Base-by-base conservation (phyloP, 2,797 vertebrate genomes). In the Oreortyx pictus region DNA sequence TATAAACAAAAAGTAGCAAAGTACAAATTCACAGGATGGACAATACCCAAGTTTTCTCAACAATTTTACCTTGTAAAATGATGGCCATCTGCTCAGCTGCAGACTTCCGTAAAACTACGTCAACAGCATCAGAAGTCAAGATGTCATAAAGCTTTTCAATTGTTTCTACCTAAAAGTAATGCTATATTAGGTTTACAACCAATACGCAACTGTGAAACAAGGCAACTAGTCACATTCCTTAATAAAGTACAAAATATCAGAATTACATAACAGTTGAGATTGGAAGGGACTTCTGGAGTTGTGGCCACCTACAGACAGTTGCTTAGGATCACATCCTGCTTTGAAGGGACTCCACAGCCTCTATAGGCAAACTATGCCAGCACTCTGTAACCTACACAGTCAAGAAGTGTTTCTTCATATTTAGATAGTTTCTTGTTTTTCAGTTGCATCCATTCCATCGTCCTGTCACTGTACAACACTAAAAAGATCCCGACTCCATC, bases 71-170 rank as follows among this genome's bases (percentile, higher is more conserved):
- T 98, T 99, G 99, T 76, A 99, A 97, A 95, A 99, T 98, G 54
- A 99, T 97, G 84, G 97, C 98, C 54, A 99, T 97, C 95, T 99
- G 99, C 60, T 99, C 99, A 5, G 98, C 99, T 9, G 99, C 99
- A 39, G 99, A 99, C 95, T 98, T 98, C 44, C 97, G 98, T 92
- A 99, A 95, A 88, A 97, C 96, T 75, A 99, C 93, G 95, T 99
- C 99, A 76, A 99, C 96, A 8, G 98, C 98, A 70, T 98, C 98
- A 15, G 99, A 99, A 64, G 97, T 97, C 86, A 99, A 97, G 94
- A 99, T 97, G 67, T 95, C 96, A 95, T 98, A 99, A 2, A 99
- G 97, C 95, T 99, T 99, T 96, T 98, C 98, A 96, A 99, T 98
- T 14, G 98, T 98, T 93, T 99, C 99, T 97, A 98, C 97, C 99